Base-by-base conservation (phyloP, 2,797 vertebrate genomes). In the Hyperoplus immaculatus region DNA sequence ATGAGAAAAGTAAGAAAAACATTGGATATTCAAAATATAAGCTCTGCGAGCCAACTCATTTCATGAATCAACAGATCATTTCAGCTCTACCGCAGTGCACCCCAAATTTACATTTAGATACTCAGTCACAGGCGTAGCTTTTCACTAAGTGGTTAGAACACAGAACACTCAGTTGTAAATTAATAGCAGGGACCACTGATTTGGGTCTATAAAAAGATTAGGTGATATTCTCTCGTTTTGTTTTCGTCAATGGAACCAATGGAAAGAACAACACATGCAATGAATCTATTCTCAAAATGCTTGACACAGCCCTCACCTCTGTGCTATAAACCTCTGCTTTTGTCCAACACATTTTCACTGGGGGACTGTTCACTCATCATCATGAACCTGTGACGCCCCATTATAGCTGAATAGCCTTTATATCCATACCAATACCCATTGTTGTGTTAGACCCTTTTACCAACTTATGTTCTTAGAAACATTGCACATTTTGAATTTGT, bases 261-360 rank as follows among this genome's bases (percentile, higher is more conserved):
- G 3, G 64, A 75, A 66, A 54, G 41, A 53, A 41, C 36, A 54
- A 29, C 41, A 12, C 29, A 42, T 42, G 49, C n/a, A 58, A 41
- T 15, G 1, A 50, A 36, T 9, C 10, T 41, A 4, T 61, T 10
- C 45, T 21, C 8, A 39, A 4, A 12, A 1, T 45, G 29, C 29
- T 29, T 29, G 29, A 29, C 29, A 29, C 3, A 55, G 12, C 4
- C 54, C 15, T 41, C 36, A 54, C 36, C 6, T 56, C 18, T 13
- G 41, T 53, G 14, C 43, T 49, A 43, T 41, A 18, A 29, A 61
- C 43, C 15, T 21, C 39, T 7, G 62, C 14, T 62, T 46, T 12
- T 56, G 15, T 43, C 16, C 36, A 50, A 38, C 21, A 65, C 38
- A 10, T 6, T 54, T 47, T 55, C 10, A 38, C 42, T 60, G 56